Evolutionary conservation across 2,888 invertebrate species (phyloP), one percentile per base, ranked within the genome.

Genomic region (Galeruca laticollis): DNA sequence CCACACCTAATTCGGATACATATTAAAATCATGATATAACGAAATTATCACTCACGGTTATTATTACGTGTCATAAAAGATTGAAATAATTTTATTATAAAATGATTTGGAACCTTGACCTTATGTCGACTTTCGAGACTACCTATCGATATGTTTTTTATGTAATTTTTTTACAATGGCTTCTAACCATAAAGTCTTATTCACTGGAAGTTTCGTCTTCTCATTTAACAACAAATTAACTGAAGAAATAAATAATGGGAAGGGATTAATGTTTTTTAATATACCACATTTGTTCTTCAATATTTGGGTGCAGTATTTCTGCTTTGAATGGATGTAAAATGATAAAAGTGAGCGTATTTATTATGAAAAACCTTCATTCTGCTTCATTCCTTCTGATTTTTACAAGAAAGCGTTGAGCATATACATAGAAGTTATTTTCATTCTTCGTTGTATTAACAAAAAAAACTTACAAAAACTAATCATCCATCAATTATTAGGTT

Each of bases 221-320:
- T 6, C n/a, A 43, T 43, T 43, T 6, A 43, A n/a, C n/a, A 33
- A 43, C 43, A 43, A 40, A 40, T 40, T 40, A 40, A 40, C n/a
- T 5, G n/a, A 5, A 40, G n/a, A 43, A 43, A 43, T 43, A 2
- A 43, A 43, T 43, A 43, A 43, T n/a, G 11, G 2, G n/a, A 43
- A n/a, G 43, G n/a, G n/a, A 56, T n/a, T 56, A 56, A 31, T 21
- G 21, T 43, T 43, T 43, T 43, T 31, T 9, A 56, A 56, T 56
- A 1, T 15, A 26, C 15, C 56, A 56, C 26, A n/a, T 21, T 56
- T 56, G 10, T n/a, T 9, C 9, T 26, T 3, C 26, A 26, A 56
- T 56, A 2, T 33, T 26, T 56, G 26, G 56, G 21, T 26, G 31
- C 4, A 43, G 4, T n/a, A 4, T n/a, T n/a, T 15, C 2, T 11